These are phyloP conservation scores for Hipparchia sbordonii DNA, from an alignment of 2,888 invertebrate species.

Conservation along the genomic window DNA sequence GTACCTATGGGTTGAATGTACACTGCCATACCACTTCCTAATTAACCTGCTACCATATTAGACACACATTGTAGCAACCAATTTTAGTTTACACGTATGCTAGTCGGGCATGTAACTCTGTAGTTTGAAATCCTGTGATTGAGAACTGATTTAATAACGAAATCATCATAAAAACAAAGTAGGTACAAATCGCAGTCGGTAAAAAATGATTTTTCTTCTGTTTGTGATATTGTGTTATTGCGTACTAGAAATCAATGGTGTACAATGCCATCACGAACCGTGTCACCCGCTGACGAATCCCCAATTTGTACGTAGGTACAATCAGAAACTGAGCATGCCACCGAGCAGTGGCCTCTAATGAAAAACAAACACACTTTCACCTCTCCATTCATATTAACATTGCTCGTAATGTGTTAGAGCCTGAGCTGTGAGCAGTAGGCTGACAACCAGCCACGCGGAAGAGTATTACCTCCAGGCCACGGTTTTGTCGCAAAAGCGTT, in stretches of 20 bases:
- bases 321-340: conserved; percentile 43
- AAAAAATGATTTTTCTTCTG: no score
- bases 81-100: no score
- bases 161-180: no score
- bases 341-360: conserved; percentile 48
- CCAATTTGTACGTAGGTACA: conserved; percentile 26
- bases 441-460: conserved; percentile 19
- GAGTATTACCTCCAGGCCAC: neutral
- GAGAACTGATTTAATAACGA: no score
- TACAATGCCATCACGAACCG: conserved; percentile 23
- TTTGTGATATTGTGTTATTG: no score
- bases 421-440: conserved; percentile 19
- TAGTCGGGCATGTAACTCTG: no score
- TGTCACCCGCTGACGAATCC: conserved; percentile 31
- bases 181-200: no score
- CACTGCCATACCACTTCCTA: no score
- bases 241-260: conserved; percentile 19
- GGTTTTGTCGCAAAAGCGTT: neutral
- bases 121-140: no score
- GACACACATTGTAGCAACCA: no score
- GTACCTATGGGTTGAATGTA: no score
- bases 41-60: no score
- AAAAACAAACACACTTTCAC: conserved; percentile 59
- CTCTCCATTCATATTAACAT: conserved; percentile 55
- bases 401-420: conserved; percentile 27